A percentile compares a stretch with the other conserved stretches of the same genome.
Conservation (phyloP, 2,797 vertebrate species). For the Urosaurus nigricauda region DNA sequence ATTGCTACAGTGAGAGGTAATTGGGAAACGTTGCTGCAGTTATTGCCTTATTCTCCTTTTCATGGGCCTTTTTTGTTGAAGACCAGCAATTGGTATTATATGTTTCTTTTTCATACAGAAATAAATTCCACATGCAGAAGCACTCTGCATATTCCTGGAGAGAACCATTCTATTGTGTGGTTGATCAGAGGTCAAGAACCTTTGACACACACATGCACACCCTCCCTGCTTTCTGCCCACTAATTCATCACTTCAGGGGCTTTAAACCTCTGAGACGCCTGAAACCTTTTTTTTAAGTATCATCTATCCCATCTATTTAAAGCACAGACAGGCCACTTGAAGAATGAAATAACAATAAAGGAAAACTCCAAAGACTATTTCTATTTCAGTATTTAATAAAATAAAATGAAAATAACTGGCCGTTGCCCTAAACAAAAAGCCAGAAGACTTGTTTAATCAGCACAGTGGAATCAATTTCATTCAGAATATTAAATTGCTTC, state of each 20-base stretch:
- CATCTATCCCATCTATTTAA: background rate
- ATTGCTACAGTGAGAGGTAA: background rate
- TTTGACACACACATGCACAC: slow-evolving; percentile 10
- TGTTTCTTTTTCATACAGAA: slow-evolving; percentile 3
- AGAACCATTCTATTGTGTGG: background rate
- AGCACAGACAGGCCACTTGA: background rate
- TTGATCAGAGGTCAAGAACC: background rate
- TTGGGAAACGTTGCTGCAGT: background rate
- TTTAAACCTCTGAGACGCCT: slow-evolving; percentile 3
- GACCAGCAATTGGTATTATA: background rate
- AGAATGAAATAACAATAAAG: background rate
- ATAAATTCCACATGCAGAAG: background rate
- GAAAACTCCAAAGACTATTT: background rate
- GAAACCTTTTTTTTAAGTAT: background rate
- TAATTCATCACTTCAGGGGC: background rate
- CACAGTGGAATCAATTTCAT: background rate
- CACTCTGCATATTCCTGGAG: background rate
- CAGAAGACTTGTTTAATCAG: slow-evolving; percentile 10
- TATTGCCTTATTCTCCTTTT: background rate
- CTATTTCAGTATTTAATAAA: slow-evolving; percentile 10
- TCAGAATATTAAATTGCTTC: background rate
- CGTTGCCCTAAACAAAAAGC: background rate
- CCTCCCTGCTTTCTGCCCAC: background rate
- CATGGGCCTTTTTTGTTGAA: background rate
- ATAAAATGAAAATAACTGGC: background rate